A percentile compares a stretch with the other conserved stretches of the same genome.
Evolutionary conservation across 2,888 invertebrate genomes (phyloP).

Genomic region (Apamea sordens): DNA sequence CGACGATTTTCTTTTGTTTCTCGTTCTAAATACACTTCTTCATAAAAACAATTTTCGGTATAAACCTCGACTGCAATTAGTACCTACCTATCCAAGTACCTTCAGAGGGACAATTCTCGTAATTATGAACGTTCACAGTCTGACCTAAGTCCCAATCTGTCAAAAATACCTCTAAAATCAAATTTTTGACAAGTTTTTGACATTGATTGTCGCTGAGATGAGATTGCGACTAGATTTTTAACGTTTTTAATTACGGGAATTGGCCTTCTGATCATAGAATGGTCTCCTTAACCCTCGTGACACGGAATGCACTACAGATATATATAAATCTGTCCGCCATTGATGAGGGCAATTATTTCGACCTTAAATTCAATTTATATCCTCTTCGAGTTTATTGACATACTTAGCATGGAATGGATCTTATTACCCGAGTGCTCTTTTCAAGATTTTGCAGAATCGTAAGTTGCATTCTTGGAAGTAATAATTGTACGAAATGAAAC

Average conservation of each 20-base stretch:
- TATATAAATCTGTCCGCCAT: conserved; percentile 58
- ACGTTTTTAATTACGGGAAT: too few species aligned
- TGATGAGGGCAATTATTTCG: conserved; percentile 67
- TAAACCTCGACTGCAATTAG: not conserved
- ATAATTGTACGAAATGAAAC: not conserved
- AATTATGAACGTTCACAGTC: too few species aligned
- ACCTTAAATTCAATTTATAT: conserved; percentile 65
- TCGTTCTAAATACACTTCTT: not conserved
- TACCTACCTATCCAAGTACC: not conserved
- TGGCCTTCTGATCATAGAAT: not conserved
- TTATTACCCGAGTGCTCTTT: not conserved
- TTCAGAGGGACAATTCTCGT: too few species aligned
- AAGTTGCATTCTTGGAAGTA: not conserved
- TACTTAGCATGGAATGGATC: conserved; percentile 1
- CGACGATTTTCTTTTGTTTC: conserved; percentile 11
- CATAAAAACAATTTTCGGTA: not conserved
- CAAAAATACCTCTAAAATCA: too few species aligned
- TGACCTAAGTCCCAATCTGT: too few species aligned
- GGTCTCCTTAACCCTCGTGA: conserved; percentile 27
- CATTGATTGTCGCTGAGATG: too few species aligned
- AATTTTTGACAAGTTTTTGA: too few species aligned
- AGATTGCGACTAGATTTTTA: too few species aligned
- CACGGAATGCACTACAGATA: conserved; percentile 36
- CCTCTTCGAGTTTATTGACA: conserved; percentile 44
- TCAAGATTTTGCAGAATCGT: not conserved